Conservation (phyloP, 92 coral and sea anemone species). For the Palythoa grandis region DNA sequence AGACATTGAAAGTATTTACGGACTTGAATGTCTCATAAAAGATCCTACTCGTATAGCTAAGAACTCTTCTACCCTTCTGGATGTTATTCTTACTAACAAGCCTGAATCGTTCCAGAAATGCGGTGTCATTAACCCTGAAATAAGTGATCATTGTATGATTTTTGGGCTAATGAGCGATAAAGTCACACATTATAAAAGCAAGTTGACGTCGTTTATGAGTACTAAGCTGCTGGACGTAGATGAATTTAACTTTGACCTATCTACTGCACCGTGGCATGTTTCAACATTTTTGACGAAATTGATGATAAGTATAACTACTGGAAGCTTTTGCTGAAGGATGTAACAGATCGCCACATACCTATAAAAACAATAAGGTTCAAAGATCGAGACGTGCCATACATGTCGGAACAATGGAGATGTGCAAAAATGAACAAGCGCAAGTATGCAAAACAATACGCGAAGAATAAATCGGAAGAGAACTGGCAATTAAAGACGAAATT, state of each 20-base stretch:
- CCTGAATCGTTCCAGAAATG: conserved; percentile 11
- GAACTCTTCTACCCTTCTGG: neutral
- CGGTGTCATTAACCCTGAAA: conserved; percentile 26
- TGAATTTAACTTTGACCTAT: neutral
- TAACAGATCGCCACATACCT: neutral
- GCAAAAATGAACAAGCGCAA: neutral
- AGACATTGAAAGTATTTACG: conserved; percentile 6
- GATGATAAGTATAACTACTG: neutral
- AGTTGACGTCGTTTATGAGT: neutral
- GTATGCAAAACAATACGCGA: no score
- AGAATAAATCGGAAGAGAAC: no score
- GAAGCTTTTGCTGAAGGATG: neutral
- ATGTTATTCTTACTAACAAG: neutral
- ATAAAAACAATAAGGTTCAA: neutral
- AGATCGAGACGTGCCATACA: neutral
- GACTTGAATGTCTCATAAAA: neutral
- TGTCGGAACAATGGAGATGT: neutral
- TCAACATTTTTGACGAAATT: neutral
- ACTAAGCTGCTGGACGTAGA: neutral
- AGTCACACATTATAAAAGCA: neutral
- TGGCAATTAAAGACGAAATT: no score
- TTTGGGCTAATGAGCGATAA: conserved; percentile 27
- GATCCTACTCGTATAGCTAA: neutral
- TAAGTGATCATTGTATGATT: conserved; percentile 35
- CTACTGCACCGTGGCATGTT: neutral